Conservation (phyloP, 2,888 invertebrate genomes). For the Pristionchus japonicus region DNA sequence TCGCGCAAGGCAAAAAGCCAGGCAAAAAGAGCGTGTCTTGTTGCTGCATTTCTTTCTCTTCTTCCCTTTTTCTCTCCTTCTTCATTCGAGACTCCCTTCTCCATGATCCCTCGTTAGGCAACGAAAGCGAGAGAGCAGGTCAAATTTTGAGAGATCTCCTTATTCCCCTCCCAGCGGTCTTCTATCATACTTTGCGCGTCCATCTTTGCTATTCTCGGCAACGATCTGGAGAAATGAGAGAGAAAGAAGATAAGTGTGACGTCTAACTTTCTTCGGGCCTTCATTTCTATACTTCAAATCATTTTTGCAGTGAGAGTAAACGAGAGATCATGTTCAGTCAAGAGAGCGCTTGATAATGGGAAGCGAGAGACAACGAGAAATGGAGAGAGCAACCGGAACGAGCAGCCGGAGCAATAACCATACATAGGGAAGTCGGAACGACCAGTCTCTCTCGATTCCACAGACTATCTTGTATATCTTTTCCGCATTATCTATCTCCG, state of each 20-base stretch:
- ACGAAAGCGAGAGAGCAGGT: background rate
- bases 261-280: background rate
- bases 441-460: no score
- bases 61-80: background rate
- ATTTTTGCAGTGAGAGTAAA: background rate
- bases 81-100: background rate
- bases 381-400: background rate
- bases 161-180: background rate
- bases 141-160: background rate
- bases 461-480: no score
- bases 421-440: constrained; percentile 39
- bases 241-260: background rate
- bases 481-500: no score
- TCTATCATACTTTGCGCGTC: constrained; percentile 24
- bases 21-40: background rate
- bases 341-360: background rate
- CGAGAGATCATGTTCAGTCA: background rate
- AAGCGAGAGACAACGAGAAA: background rate
- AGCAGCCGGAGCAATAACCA: background rate
- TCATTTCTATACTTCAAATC: background rate
- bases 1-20: background rate
- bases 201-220: background rate
- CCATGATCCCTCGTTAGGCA: background rate
- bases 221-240: background rate
- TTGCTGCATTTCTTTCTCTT: background rate